phyloP scores from a whole-genome alignment of 1,140 invertebrate genomes.

The Megalonaias nervosa region DNA sequence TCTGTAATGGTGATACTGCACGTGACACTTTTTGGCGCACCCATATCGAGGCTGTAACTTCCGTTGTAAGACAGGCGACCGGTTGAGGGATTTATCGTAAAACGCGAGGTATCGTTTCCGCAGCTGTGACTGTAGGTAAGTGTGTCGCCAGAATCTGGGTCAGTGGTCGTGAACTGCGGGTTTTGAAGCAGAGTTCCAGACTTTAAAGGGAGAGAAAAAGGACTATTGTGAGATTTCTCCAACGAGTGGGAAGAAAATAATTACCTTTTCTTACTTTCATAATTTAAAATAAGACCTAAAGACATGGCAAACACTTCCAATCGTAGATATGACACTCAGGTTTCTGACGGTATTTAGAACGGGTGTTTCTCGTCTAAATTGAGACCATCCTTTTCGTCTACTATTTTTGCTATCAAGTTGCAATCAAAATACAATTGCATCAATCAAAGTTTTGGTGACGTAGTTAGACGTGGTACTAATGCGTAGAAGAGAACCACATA shows the following conservation, averaged over 20 bases:
- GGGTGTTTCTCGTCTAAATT: too few relatives aligned
- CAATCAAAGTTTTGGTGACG: too few relatives aligned
- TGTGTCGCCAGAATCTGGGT: conserved; percentile 29
- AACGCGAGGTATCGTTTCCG: conserved; percentile 25
- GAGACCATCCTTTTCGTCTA: too few relatives aligned
- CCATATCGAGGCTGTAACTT: conserved; percentile 33
- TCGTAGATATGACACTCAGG: too few relatives aligned
- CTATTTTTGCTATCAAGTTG: too few relatives aligned
- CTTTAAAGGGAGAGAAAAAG: not conserved
- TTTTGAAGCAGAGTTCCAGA: conserved; percentile 4
- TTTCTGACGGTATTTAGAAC: too few relatives aligned
- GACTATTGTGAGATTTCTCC: not conserved
- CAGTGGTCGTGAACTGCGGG: conserved; percentile 10
- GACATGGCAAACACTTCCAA: too few relatives aligned
- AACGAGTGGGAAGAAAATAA: not conserved
- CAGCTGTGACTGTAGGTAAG: conserved; percentile 32
- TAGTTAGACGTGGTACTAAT: too few relatives aligned
- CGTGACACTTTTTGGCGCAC: conserved; percentile 6
- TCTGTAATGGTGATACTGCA: conserved; percentile 33
- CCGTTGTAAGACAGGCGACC: conserved; percentile 12
- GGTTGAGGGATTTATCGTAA: conserved; percentile 18
- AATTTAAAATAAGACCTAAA: not conserved
- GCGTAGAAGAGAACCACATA: too few relatives aligned
- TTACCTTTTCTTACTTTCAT: not conserved
- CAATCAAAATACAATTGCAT: too few relatives aligned